A percentile compares a stretch with the other conserved stretches of the same genome.
These are phyloP conservation scores for Maccullochella peelii DNA, from an alignment of 2,113 vertebrate genomes.

Conservation along the genomic window DNA sequence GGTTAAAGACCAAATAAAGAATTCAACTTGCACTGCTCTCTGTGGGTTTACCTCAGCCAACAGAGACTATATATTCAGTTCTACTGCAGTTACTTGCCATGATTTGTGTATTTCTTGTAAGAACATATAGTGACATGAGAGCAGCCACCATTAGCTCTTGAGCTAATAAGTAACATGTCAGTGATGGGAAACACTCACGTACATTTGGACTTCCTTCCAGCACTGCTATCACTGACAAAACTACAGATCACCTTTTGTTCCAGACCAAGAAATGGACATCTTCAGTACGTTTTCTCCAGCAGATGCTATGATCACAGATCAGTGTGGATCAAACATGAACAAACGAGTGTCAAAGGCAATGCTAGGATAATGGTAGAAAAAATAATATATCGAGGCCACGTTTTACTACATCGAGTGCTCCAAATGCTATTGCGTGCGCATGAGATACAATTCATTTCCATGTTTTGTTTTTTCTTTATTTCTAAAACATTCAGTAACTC, in stretches of 20 bases:
- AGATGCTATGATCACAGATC: background rate
- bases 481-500: too few relatives aligned
- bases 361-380: too few relatives aligned
- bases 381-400: too few relatives aligned
- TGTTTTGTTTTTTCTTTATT: too few relatives aligned
- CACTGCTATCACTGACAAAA: background rate
- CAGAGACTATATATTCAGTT: too few relatives aligned
- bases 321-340: background rate
- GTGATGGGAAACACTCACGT: background rate
- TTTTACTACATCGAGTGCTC: too few relatives aligned
- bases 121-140: too few relatives aligned
- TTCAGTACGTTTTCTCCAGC: background rate
- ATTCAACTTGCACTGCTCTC: slow-evolving; percentile 10
- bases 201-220: background rate
- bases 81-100: too few relatives aligned
- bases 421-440: too few relatives aligned
- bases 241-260: background rate
- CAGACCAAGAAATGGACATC: background rate
- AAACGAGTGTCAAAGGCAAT: background rate
- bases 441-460: too few relatives aligned
- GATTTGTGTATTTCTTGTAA: too few relatives aligned
- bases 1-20: slow-evolving; percentile 32
- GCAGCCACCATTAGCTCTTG: too few relatives aligned
- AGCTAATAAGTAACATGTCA: background rate
- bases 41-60: slow-evolving; percentile 10